A percentile compares a stretch with the other conserved stretches of the same genome.
phyloP scores from a whole-genome alignment of 2,113 vertebrate genomes.

The Ahaetulla prasina region DNA sequence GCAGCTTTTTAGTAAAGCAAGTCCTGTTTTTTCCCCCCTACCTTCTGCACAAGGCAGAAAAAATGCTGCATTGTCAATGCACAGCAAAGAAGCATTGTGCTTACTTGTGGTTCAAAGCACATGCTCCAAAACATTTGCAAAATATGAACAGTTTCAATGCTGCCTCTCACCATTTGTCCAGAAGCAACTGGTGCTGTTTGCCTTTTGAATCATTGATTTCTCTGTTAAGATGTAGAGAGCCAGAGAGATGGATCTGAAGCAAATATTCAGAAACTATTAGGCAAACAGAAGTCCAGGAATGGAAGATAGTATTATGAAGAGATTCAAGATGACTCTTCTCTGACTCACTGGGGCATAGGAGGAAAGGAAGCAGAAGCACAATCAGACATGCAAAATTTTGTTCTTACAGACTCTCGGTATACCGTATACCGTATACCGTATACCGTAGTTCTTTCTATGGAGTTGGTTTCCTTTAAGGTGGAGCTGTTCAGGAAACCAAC shows the following conservation, averaged over 20 bases:
- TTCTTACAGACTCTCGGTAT: not conserved
- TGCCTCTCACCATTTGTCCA: not conserved
- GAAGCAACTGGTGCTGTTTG: not conserved
- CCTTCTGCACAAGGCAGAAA: not conserved
- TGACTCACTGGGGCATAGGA: not conserved
- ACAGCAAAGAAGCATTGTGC: not conserved
- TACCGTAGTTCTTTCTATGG: not conserved
- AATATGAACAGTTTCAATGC: not conserved
- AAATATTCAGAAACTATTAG: not conserved
- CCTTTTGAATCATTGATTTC: not conserved
- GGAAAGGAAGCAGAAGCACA: not conserved
- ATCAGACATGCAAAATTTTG: not conserved
- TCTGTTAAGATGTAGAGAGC: not conserved
- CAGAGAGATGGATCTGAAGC: not conserved
- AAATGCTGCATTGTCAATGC: not conserved
- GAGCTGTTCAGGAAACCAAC: no score
- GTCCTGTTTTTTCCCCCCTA: not conserved
- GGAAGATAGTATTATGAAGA: not conserved
- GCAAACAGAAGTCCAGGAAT: not conserved
- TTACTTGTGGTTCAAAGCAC: not conserved
- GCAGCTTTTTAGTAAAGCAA: not conserved
- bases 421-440: no score
- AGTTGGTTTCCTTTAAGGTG: not conserved
- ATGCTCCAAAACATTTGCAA: not conserved
- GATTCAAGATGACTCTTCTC: not conserved